phyloP scores from a whole-genome alignment of 92 coral and sea anemone genomes.

The Isaurus tuberculatus region DNA sequence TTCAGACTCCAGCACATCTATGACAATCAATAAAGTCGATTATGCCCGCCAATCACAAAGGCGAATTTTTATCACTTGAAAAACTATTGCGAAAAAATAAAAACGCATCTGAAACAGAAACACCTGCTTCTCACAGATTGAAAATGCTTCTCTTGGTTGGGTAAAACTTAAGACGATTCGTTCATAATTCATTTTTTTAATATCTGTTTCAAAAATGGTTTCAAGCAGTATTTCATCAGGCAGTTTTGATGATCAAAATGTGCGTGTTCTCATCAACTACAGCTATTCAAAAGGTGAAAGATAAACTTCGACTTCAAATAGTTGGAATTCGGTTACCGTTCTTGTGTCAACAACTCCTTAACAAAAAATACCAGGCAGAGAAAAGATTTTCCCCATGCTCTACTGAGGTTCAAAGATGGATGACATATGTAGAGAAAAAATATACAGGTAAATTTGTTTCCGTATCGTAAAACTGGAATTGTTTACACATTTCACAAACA shows the following conservation, averaged over 20 bases:
- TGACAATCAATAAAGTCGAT: neutral
- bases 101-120: slow-evolving; percentile 17
- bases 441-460: neutral
- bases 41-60: slow-evolving; percentile 26
- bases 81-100: neutral
- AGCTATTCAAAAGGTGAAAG: neutral
- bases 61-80: slow-evolving; percentile 40
- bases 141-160: neutral
- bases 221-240: neutral
- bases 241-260: neutral
- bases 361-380: neutral
- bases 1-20: neutral
- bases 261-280: slow-evolving; percentile 4
- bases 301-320: slow-evolving; percentile 7
- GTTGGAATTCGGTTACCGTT: slow-evolving; percentile 16
- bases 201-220: neutral
- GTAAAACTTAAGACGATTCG: neutral
- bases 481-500: too few relatives aligned
- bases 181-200: neutral
- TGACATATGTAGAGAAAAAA: neutral
- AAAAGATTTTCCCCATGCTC: neutral
- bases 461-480: neutral
- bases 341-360: slow-evolving; percentile 23
- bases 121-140: slow-evolving; percentile 21
- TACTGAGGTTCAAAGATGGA: neutral